A percentile compares a stretch with the other conserved stretches of the same genome.
These are phyloP conservation scores for Syndactyla subalaris DNA, from an alignment of 2,797 vertebrate genomes.

Conservation along the genomic window DNA sequence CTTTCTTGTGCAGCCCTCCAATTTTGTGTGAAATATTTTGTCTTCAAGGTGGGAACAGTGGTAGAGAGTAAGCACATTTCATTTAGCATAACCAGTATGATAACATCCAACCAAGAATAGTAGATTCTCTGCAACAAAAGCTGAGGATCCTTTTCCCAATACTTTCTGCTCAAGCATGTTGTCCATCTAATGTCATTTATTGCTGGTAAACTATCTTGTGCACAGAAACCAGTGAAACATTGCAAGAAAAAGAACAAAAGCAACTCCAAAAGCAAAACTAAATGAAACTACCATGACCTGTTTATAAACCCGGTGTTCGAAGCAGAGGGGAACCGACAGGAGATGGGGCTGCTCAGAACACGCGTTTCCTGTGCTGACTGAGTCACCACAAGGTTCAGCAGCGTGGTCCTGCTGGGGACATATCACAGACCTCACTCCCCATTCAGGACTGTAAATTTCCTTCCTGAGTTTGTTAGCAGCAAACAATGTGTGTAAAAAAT, in stretches of 20 bases:
- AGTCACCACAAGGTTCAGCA: slow-evolving; percentile 26
- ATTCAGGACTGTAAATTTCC: slow-evolving; percentile 66
- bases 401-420: neutral
- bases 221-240: slow-evolving; percentile 2
- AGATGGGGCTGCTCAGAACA: slow-evolving; percentile 53
- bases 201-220: neutral
- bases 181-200: neutral
- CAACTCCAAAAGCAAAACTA: neutral
- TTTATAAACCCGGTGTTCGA: neutral
- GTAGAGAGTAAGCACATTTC: neutral
- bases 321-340: slow-evolving; percentile 24
- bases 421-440: neutral
- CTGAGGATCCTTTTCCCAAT: neutral
- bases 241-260: neutral
- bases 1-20: neutral
- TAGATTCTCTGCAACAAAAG: neutral
- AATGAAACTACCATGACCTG: neutral
- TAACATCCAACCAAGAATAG: neutral
- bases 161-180: neutral
- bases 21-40: neutral
- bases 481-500: slow-evolving; percentile 27
- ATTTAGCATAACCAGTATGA: neutral
- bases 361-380: neutral
- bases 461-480: slow-evolving; percentile 66
- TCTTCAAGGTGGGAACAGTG: neutral